Base-by-base conservation (phyloP, 1,140 invertebrate genomes). In the Drosophila littoralis region DNA sequence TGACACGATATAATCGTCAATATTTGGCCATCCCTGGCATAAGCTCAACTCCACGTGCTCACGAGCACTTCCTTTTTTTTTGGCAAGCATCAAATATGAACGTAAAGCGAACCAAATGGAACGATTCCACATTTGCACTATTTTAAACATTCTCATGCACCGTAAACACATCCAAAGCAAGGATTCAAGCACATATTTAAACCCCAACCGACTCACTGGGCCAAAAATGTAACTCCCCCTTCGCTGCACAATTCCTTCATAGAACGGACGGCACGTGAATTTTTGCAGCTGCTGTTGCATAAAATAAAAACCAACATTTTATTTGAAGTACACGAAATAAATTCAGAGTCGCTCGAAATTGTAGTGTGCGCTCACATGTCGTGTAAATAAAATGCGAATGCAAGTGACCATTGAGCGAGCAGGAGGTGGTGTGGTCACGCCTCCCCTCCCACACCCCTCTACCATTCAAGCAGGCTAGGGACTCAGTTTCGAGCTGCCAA, bases 291-390 rank as follows among this genome's bases (percentile, higher is more conserved):
- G 77, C 69, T 79, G 61, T 73, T 71, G 77, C 68, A 88, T 77
- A 75, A 82, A 88, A 86, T 86, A 86, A 88, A 86, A 83, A 60
- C 75, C 68, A 88, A 73, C 83, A 86, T 79, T 88, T 86, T 88
- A 86, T 88, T 88, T 88, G 67, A 83, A 83, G 75, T 82, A 72
- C 65, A 68, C 83, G 76, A 88, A 86, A 88, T 86, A 86, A 86
- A 86, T 88, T 79, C 83, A 67, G 22, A 28, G 42, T 68, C 55
- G 50, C 70, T 72, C 72, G 54, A 75, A 86, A 82, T 88, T 88
- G 83, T 86, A 71, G 67, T 69, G 4, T 65, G 76, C 75, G 51
- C 70, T 68, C 81, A 84, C 81, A 77, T 84, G 77, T 84, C 81
- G 81, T 84, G 81, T 85, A 85, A 80, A 84, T 84, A 84, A 80